A percentile compares a stretch with the other conserved stretches of the same genome.
phyloP scores from a whole-genome alignment of 2,113 vertebrate genomes.

The Corydoras sp. region DNA sequence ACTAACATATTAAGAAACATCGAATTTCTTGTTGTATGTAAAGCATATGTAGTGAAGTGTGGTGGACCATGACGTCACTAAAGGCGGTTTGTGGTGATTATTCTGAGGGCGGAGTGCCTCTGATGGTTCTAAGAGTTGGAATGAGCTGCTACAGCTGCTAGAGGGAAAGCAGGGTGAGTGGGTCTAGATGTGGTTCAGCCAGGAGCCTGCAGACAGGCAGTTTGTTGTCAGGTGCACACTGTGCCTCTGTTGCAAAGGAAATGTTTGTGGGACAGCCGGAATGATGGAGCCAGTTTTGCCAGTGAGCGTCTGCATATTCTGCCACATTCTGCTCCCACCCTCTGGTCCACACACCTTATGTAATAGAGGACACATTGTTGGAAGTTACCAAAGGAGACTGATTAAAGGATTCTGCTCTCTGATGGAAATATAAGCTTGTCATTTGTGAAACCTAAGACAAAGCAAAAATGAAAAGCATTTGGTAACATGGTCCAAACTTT shows the following conservation, averaged over 20 bases:
- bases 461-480: too few species aligned
- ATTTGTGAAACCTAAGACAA: too few species aligned
- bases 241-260: slow-evolving; percentile 27
- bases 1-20: too few species aligned
- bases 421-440: slow-evolving; percentile 15
- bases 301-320: slow-evolving; percentile 20
- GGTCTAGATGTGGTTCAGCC: slow-evolving; percentile 11
- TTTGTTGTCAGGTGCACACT: slow-evolving; percentile 29
- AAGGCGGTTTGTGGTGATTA: neutral
- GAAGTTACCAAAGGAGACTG: neutral
- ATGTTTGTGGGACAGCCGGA: slow-evolving; percentile 38
- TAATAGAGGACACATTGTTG: slow-evolving; percentile 31
- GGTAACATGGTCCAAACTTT: neutral
- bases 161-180: slow-evolving; percentile 6
- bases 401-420: slow-evolving; percentile 9
- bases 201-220: slow-evolving; percentile 12
- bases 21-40: too few species aligned
- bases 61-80: neutral
- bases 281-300: slow-evolving; percentile 12
- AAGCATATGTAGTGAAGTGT: neutral
- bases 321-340: slow-evolving; percentile 16
- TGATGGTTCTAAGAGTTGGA: neutral
- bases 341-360: slow-evolving; percentile 9
- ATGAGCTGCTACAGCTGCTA: neutral
- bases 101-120: neutral